Base-by-base conservation (phyloP, 2,888 invertebrate genomes). In the Fabriciana adippe region DNA sequence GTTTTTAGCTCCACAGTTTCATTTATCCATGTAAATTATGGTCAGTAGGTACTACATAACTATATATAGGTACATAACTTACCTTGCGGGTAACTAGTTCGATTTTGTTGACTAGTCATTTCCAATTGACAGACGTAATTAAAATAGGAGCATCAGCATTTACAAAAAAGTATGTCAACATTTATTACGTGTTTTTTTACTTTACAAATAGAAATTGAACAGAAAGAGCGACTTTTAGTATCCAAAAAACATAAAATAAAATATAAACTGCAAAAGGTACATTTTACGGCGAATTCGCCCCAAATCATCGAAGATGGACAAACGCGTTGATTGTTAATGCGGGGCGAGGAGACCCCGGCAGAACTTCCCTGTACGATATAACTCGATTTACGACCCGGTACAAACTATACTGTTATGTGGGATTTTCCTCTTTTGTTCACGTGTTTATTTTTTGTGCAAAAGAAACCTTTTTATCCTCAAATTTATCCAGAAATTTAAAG, bases 291-390 rank as follows among this genome's bases (percentile, higher is more conserved):
- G 59, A 64, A 66, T 68, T 51, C 66, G 54, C 69, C 73, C 70
- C 75, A 72, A 76, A 77, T 75, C 26, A 31, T n/a, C 73, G 76
- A 74, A 74, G 75, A 72, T 73, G 76, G 75, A 79, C 79, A 79
- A 79, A 75, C 75, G 66, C 65, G 64, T 73, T 79, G 79, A 80
- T 79, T 80, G 78, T 74, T 77, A 79, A 79, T 79, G 76, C 76
- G 75, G 67, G 67, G 64, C 35, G 64, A 66, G 62, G 21, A 48
- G 51, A 53, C 18, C 54, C 55, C 21, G 53, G 64, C 51, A n/a
- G 18, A 55, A 48, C 66, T 55, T 50, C 60, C 54, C 54, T 35
- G 11, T 16, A 15, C 21, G 35, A 21, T 35, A 21, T 66, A 61
- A 66, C 55, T 66, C 61, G 16, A 66, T 66, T 55, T 66, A 66